phyloP scores from a whole-genome alignment of 2,888 invertebrate species.

The Drosophila nr. perissopoda region DNA sequence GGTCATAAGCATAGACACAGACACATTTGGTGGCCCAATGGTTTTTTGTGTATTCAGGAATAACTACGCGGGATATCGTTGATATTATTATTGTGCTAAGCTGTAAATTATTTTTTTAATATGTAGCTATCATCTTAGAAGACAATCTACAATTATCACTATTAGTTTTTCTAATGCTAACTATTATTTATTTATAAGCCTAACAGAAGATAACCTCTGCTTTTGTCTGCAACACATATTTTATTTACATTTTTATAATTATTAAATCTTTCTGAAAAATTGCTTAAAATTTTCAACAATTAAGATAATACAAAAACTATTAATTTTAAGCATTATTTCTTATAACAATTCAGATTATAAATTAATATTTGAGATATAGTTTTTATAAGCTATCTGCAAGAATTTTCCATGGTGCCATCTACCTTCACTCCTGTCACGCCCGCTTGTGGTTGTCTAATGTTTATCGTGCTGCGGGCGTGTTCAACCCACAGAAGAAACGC shows the following conservation, averaged over 20 bases:
- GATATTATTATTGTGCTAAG: slow-evolving; percentile 16
- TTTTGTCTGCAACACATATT: background rate
- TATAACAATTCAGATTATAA: background rate
- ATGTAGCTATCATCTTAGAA: background rate
- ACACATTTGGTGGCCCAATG: slow-evolving; percentile 18
- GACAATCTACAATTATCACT: background rate
- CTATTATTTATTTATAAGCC: background rate
- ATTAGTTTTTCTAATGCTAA: background rate
- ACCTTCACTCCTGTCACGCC: slow-evolving; percentile 1
- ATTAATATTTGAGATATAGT: background rate
- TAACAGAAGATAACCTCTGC: background rate
- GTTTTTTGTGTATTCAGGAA: background rate
- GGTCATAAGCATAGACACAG: slow-evolving; percentile 21
- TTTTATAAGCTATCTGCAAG: background rate
- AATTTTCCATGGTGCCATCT: background rate
- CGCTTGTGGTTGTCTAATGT: background rate
- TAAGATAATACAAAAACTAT: background rate
- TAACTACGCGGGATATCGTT: slow-evolving; percentile 5
- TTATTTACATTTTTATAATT: background rate
- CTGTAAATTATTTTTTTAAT: slow-evolving; percentile 21
- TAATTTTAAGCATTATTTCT: background rate
- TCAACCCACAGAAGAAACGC: background rate
- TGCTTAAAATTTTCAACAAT: background rate
- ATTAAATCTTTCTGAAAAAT: background rate
- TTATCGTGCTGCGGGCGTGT: background rate